Evolutionary conservation across 2,888 invertebrate species (phyloP).

Genomic region (Aphodius sticticus): DNA sequence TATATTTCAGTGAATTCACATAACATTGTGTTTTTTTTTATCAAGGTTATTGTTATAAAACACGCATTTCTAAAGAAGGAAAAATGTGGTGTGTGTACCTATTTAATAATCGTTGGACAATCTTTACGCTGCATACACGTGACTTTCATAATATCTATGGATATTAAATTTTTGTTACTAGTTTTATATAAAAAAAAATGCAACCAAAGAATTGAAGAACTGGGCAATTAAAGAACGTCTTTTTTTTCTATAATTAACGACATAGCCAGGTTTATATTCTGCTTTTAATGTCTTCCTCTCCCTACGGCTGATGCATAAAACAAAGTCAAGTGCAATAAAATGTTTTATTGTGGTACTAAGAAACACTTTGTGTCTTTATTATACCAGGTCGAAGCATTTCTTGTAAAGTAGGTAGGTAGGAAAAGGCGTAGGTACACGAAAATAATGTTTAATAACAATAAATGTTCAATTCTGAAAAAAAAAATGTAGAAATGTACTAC

Average conservation of each 20-base stretch:
- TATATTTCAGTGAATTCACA: background rate
- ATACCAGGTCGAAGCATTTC: background rate
- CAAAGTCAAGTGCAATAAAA: conserved; percentile 18
- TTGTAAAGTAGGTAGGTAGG: background rate
- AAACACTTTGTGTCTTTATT: conserved; percentile 21
- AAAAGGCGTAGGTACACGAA: background rate
- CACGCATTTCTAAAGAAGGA: too few species aligned
- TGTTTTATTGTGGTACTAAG: conserved; percentile 25
- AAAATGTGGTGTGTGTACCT: too few species aligned
- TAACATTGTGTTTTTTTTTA: background rate
- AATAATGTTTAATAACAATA: too few species aligned
- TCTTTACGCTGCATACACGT: too few species aligned
- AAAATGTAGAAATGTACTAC: too few species aligned
- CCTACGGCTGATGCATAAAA: background rate
- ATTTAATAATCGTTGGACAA: too few species aligned
- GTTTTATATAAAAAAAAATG: too few species aligned
- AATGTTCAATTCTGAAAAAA: too few species aligned
- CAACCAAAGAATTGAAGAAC: background rate
- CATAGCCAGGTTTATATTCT: background rate
- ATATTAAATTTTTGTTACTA: background rate
- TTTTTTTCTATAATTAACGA: background rate
- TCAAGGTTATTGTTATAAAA: background rate
- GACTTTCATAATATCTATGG: too few species aligned
- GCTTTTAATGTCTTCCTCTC: background rate
- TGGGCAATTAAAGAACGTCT: background rate